Evolutionary conservation across 2,113 vertebrate genomes (phyloP).

Genomic region (Crotalus helleri): DNA sequence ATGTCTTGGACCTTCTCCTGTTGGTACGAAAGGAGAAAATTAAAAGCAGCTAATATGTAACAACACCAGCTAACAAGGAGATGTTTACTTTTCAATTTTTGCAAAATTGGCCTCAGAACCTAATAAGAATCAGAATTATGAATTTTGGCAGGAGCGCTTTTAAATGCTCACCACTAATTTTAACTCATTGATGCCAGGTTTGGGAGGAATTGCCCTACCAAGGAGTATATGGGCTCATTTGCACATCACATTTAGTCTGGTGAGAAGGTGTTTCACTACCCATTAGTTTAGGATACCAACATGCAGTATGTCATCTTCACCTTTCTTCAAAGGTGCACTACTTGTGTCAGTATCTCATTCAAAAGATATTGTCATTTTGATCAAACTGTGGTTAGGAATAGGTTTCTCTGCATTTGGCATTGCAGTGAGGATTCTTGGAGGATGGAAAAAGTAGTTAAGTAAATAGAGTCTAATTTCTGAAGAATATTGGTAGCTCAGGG

Average conservation of each 20-base stretch:
- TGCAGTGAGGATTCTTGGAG: not conserved
- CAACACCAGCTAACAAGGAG: not conserved
- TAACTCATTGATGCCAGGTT: not conserved
- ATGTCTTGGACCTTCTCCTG: not conserved
- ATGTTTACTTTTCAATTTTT: not conserved
- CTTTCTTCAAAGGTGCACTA: not conserved
- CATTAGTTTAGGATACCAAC: not conserved
- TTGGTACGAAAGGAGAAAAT: not conserved
- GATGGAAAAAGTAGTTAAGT: not conserved
- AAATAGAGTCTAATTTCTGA: not conserved
- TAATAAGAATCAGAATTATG: not conserved
- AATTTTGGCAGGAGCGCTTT: not conserved
- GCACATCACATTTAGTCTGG: not conserved
- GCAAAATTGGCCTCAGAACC: not conserved
- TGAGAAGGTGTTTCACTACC: not conserved
- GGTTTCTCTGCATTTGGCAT: not conserved
- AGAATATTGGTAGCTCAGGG: too few species aligned
- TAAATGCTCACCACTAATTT: not conserved
- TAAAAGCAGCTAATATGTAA: not conserved
- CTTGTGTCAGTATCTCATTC: not conserved
- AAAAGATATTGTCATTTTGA: not conserved
- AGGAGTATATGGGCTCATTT: not conserved
- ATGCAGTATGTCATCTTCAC: not conserved
- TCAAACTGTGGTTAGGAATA: not conserved
- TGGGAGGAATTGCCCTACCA: not conserved